A percentile compares a stretch with the other conserved stretches of the same genome.
Conservation (phyloP, 2,888 invertebrate species). For the Cerceris ruficornis region DNA sequence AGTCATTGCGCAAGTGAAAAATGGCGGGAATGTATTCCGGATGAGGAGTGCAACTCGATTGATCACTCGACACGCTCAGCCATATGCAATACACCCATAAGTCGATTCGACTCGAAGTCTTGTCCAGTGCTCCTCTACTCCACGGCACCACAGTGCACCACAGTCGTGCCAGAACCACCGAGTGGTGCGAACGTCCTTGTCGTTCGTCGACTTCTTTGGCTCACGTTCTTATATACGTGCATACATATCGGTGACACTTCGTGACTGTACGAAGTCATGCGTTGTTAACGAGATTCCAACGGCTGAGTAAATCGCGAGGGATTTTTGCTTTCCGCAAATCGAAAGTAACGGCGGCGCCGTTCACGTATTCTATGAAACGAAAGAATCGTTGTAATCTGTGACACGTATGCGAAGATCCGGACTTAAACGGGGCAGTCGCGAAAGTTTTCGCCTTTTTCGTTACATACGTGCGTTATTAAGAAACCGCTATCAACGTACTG, state of each 20-base stretch:
- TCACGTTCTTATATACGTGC: slow-evolving; percentile 19
- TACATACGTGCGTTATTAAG: slow-evolving; percentile 1
- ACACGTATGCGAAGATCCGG: slow-evolving; percentile 34
- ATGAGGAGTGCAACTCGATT: slow-evolving; percentile 17
- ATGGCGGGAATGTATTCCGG: not conserved
- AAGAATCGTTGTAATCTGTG: slow-evolving; percentile 20
- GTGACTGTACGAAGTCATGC: slow-evolving; percentile 15
- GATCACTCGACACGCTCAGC: slow-evolving; percentile 52
- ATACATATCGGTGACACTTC: slow-evolving; percentile 51
- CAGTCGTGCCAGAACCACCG: slow-evolving; percentile 71
- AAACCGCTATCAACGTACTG: slow-evolving; percentile 11
- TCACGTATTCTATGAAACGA: not conserved
- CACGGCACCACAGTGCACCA: slow-evolving; percentile 46
- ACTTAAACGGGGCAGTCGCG: slow-evolving; percentile 13
- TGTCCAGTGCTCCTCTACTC: slow-evolving; percentile 11
- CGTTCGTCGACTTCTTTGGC: slow-evolving; percentile 23
- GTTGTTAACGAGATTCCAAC: slow-evolving; percentile 1
- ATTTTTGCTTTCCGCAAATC: not conserved
- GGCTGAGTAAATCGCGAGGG: not conserved
- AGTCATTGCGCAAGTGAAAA: not conserved
- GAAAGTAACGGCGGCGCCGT: not conserved
- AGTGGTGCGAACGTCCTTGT: slow-evolving; percentile 40
- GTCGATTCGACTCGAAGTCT: slow-evolving; percentile 15
- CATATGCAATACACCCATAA: slow-evolving; percentile 37
- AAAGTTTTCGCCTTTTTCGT: slow-evolving; percentile 22